These are phyloP conservation scores for Beroe forskalii DNA, from an alignment of 37 sponge, comb jelly and placozoan species.

Conservation along the genomic window DNA sequence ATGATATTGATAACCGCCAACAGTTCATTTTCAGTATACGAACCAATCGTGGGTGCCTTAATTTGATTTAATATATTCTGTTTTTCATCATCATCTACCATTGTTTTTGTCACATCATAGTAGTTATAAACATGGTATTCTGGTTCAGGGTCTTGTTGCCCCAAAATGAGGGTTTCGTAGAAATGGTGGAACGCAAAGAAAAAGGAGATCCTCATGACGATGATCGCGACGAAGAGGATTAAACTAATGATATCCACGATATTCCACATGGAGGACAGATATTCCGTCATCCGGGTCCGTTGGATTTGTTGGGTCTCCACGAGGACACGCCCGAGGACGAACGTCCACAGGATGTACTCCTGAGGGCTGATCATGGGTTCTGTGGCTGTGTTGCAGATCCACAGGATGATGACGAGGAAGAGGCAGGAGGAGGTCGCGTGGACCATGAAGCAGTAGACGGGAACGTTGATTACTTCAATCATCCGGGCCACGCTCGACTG, in stretches of 20 bases:
- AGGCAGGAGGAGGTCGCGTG: slow-evolving; percentile 64
- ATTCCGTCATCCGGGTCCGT: slow-evolving; percentile 58
- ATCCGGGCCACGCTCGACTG: slow-evolving; percentile 46
- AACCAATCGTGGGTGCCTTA: slow-evolving; percentile 8
- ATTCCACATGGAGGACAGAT: slow-evolving; percentile 57
- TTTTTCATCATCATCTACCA: not conserved
- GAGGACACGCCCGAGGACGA: slow-evolving; percentile 41
- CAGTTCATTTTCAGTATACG: slow-evolving; percentile 49
- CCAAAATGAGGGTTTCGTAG: not conserved
- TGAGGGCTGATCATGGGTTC: slow-evolving; percentile 16
- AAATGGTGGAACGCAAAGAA: slow-evolving; percentile 50
- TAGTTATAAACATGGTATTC: not conserved
- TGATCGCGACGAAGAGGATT: slow-evolving; percentile 63
- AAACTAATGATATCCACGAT: slow-evolving; percentile 56
- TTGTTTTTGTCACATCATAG: not conserved
- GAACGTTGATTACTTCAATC: slow-evolving; percentile 59
- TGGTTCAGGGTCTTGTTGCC: not conserved
- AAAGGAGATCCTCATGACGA: slow-evolving; percentile 60
- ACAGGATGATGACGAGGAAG: slow-evolving; percentile 59
- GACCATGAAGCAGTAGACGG: slow-evolving; percentile 66
- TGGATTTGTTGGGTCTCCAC: slow-evolving; percentile 64
- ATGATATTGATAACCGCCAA: slow-evolving; percentile 57
- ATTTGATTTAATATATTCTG: not conserved
- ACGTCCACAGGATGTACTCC: slow-evolving; percentile 54
- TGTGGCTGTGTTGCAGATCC: slow-evolving; percentile 61